Percentiles rank a stretch among this genome's conserved stretches.
Evolutionary conservation across 2,797 vertebrate genomes (phyloP).

Genomic region (Alauda arvensis): DNA sequence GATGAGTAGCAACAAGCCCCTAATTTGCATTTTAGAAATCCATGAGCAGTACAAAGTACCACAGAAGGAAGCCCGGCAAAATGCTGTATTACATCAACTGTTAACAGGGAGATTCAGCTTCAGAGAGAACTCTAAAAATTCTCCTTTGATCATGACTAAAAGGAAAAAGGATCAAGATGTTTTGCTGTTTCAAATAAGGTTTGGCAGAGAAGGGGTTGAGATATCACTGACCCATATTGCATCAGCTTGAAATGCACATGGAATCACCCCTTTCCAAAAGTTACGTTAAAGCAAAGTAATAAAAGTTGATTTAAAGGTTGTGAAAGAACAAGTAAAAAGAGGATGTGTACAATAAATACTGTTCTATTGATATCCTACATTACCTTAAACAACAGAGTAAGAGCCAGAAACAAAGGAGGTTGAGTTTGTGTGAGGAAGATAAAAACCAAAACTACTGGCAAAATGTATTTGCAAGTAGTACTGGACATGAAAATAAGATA

Average conservation of each 20-base stretch:
- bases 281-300: neutral
- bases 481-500: neutral
- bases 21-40: neutral
- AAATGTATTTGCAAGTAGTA: neutral
- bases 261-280: neutral
- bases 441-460: neutral
- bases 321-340: conserved; percentile 5
- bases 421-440: neutral
- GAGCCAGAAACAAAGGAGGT: neutral
- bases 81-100: neutral
- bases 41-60: neutral
- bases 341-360: neutral
- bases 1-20: neutral
- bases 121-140: conserved; percentile 17
- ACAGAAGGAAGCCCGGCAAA: neutral
- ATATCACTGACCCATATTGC: neutral
- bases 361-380: neutral
- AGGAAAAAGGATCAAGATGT: neutral
- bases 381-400: neutral
- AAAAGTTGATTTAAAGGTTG: neutral
- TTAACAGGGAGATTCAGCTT: neutral
- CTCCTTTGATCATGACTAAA: conserved; percentile 9
- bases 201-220: neutral
- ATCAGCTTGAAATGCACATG: neutral
- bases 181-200: conserved; percentile 20